These are phyloP conservation scores for Petrophora chlorosata DNA, from an alignment of 2,888 invertebrate genomes.

Conservation along the genomic window DNA sequence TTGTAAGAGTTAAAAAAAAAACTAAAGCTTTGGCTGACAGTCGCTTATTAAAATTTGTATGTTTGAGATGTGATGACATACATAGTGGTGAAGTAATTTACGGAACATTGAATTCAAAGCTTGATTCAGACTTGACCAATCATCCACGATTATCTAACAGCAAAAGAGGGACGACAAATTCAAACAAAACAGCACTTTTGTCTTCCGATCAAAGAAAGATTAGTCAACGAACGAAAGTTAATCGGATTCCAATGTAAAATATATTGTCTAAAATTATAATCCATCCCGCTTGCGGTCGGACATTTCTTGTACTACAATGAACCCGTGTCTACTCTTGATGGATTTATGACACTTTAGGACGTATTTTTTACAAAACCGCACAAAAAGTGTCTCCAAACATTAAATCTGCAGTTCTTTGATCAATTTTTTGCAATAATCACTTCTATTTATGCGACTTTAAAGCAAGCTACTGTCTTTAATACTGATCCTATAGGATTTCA, in stretches of 20 bases:
- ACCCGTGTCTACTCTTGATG: constrained; percentile 52
- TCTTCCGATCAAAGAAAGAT: constrained; percentile 56
- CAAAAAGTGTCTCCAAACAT: constrained; percentile 32
- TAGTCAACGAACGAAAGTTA: constrained; percentile 61
- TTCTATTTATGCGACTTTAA: constrained; percentile 23
- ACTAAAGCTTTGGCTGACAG: too few species aligned
- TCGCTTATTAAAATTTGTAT: neutral
- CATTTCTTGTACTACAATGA: constrained; percentile 42
- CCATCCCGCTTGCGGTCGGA: constrained; percentile 55
- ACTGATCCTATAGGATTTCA: constrained; percentile 23
- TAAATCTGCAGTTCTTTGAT: constrained; percentile 5
- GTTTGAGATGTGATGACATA: neutral
- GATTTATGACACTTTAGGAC: constrained; percentile 54
- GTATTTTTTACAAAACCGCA: constrained; percentile 35
- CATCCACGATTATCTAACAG: constrained; percentile 40
- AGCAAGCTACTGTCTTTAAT: constrained; percentile 30
- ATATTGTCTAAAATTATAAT: constrained; percentile 64
- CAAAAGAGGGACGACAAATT: constrained; percentile 51
- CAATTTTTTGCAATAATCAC: constrained; percentile 18
- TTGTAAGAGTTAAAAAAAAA: too few species aligned
- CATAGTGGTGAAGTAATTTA: too few species aligned
- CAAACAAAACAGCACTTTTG: constrained; percentile 52
- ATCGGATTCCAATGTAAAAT: constrained; percentile 73
- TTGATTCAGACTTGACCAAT: constrained; percentile 7
- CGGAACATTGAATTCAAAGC: neutral